Conservation (phyloP, 1,140 invertebrate species). For the Drosophila ercepeae region DNA sequence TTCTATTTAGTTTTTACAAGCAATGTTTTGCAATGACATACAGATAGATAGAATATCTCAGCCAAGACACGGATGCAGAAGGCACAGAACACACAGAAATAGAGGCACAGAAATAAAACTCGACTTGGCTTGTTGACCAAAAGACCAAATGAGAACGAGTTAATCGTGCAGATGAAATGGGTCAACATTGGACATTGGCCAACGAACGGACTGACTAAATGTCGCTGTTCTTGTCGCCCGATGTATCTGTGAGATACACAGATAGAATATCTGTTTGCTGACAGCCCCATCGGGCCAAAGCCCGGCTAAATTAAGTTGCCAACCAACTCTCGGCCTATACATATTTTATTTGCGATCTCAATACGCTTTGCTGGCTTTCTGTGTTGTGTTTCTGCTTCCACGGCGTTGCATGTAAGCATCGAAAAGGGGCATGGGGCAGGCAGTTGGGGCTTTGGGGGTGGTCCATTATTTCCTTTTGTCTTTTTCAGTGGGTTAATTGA, state of each 20-base stretch:
- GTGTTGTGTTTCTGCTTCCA: constrained; percentile 1
- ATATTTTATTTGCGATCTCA: constrained; percentile 41
- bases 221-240: constrained; percentile 1
- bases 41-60: neutral
- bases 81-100: constrained; percentile 10
- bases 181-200: constrained; percentile 56
- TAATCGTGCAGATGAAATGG: constrained; percentile 64
- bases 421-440: neutral
- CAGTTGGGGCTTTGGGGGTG: constrained; percentile 14
- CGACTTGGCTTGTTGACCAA: constrained; percentile 24
- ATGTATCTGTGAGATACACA: constrained; percentile 25
- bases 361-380: constrained; percentile 46
- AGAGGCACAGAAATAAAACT: constrained; percentile 20
- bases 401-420: neutral
- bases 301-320: constrained; percentile 44
- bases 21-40: neutral
- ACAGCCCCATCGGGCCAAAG: constrained; percentile 26
- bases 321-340: constrained; percentile 23
- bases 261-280: constrained; percentile 11
- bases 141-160: constrained; percentile 47
- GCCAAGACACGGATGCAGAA: constrained; percentile 25
- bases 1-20: neutral
- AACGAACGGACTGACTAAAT: neutral
- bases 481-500: constrained; percentile 34
- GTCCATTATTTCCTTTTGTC: constrained; percentile 14